Evolutionary conservation across 1,140 invertebrate genomes (phyloP).

Genomic region (Drosophila busckii): DNA sequence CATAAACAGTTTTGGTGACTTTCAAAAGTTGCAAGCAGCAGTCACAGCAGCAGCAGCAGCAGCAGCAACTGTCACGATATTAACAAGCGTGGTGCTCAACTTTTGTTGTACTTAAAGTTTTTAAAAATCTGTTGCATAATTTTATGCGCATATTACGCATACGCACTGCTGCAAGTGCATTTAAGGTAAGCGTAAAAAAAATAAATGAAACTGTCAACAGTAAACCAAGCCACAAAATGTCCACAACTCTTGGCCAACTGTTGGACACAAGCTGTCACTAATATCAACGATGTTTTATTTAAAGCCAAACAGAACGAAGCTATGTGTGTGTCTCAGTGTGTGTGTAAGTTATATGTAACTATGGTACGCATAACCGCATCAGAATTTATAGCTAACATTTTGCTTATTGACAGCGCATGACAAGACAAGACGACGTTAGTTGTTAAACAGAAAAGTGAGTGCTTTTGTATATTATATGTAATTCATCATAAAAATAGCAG

Average conservation of each 20-base stretch:
- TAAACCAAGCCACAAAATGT: constrained; percentile 35
- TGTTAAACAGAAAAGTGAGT: constrained; percentile 17
- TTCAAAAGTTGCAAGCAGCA: constrained; percentile 13
- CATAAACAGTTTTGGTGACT: constrained; percentile 20
- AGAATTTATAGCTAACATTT: constrained; percentile 64
- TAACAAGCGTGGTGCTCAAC: constrained; percentile 3
- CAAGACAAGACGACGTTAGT: constrained; percentile 50
- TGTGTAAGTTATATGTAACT: constrained; percentile 20
- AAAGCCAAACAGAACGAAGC: constrained; percentile 11
- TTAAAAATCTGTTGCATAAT: neutral
- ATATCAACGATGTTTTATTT: constrained; percentile 34
- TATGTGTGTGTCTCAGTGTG: neutral
- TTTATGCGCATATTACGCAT: constrained; percentile 8
- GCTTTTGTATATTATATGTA: constrained; percentile 35
- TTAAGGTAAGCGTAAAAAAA: constrained; percentile 18
- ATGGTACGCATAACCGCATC: too few species aligned
- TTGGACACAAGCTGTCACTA: constrained; percentile 37
- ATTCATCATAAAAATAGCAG: constrained; percentile 61
- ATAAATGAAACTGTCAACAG: constrained; percentile 43
- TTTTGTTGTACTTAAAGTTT: constrained; percentile 1
- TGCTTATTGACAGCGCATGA: constrained; percentile 70
- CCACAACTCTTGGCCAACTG: constrained; percentile 38
- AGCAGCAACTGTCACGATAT: constrained; percentile 32
- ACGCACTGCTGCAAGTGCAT: neutral
- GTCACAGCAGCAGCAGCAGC: constrained; percentile 1